Evolutionary conservation across 2,888 invertebrate species (phyloP), one percentile per base, ranked within the genome.

Genomic region (Tiliacea aurago): DNA sequence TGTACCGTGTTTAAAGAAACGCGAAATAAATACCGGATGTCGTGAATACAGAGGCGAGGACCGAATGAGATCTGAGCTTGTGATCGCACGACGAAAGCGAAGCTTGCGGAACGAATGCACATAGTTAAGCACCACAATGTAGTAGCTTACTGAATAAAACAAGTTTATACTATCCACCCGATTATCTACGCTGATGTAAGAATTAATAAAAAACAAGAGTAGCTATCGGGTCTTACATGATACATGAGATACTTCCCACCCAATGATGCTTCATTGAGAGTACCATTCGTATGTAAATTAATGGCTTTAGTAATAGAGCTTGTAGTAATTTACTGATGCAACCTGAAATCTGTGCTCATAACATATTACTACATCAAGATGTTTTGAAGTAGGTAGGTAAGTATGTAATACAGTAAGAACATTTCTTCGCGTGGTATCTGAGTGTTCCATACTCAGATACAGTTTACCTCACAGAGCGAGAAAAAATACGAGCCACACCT

Each of bases 1-100:
- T 87, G 89, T 87, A 83, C 86, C 76, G 68, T 73, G 81, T 87
- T 88, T 86, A 87, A 89, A 90, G 87, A 88, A 88, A 89, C 82
- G 86, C 87, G 88, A 91, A 90, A 92, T 90, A 94, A 90, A 89
- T 88, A 90, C 94, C 95, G 94, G 94, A 95, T 94, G 94, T 92
- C 92, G 90, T 90, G 91, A 86, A 90, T 88, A 91, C 90, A 90
- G 88, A 89, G 90, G 89, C 87, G 78, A 87, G 86, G 82, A 89
- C 87, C 88, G 86, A 90, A 84, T 85, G 84, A 92, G 91, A 94
- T 93, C 92, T 90, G 86, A 90, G 86, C 87, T 89, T 89, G 87
- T 86, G 89, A 91, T 91, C 86, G 86, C 89, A 90, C 89, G 88
- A 88, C 87, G 85, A 88, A 89, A 90, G 86, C 77, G 85, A 88